Conservation (phyloP, 2,113 vertebrate genomes). For the Cephalopholis sonnerati region DNA sequence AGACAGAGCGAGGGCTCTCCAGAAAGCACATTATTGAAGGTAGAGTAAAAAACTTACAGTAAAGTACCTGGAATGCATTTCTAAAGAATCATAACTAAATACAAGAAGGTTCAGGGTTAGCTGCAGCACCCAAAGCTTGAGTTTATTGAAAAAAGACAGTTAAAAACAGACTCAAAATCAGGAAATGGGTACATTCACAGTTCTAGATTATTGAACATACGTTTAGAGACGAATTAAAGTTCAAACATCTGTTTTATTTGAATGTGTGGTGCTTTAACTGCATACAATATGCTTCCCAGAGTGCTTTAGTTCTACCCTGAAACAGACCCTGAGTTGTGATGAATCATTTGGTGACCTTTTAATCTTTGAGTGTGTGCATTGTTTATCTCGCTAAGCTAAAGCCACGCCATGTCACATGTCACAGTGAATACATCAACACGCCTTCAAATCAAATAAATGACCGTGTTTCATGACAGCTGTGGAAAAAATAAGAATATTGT, state of each 20-base stretch:
- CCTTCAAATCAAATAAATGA: background rate
- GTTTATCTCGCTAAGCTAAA: conserved; percentile 21
- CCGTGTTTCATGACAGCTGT: background rate
- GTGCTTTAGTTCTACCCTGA: background rate
- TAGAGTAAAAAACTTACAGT: conserved; percentile 52
- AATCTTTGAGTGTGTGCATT: background rate
- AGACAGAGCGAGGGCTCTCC: conserved; percentile 92
- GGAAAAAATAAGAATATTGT: background rate
- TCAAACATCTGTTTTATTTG: background rate
- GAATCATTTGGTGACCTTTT: conserved; percentile 21
- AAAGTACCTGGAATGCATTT: background rate
- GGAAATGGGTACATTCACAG: background rate
- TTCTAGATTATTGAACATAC: background rate
- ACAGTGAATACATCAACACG: conserved; percentile 5
- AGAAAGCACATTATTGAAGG: conserved; percentile 96
- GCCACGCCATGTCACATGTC: background rate
- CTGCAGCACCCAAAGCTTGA: background rate
- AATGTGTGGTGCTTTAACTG: background rate
- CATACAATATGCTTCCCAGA: background rate
- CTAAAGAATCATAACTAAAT: background rate
- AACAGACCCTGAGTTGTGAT: background rate
- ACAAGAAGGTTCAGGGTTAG: background rate
- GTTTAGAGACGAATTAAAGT: background rate
- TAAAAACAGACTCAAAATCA: background rate
- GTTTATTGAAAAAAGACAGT: background rate